These are phyloP conservation scores for Ammospiza maritima DNA, from an alignment of 2,797 vertebrate genomes.

Conservation along the genomic window DNA sequence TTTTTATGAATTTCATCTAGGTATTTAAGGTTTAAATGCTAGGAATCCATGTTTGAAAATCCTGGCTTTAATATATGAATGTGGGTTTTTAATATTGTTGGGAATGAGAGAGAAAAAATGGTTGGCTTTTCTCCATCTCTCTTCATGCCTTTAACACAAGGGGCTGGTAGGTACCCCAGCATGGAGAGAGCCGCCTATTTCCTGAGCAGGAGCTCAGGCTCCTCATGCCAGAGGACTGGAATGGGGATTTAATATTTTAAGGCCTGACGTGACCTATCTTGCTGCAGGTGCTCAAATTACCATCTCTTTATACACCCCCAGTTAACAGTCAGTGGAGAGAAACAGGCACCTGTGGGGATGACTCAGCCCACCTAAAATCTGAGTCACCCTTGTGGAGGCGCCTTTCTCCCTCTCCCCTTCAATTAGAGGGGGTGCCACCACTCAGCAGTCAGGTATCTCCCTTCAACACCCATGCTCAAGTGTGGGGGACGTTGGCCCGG, in stretches of 20 bases:
- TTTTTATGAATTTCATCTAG: neutral
- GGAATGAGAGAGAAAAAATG: neutral
- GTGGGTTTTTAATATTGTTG: neutral
- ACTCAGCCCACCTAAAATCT: constrained; percentile 1
- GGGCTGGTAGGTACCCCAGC: neutral
- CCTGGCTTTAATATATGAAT: neutral
- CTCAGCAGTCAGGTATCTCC: neutral
- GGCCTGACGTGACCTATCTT: neutral
- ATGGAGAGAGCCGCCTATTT: neutral
- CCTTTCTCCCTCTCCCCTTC: neutral
- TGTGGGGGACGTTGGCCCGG: fast-evolving
- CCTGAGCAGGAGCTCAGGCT: neutral
- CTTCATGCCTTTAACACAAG: neutral
- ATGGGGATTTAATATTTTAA: neutral
- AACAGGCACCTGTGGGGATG: neutral
- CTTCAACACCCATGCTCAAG: neutral
- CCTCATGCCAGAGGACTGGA: neutral
- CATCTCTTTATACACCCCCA: neutral
- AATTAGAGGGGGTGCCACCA: neutral
- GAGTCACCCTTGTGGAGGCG: constrained; percentile 16
- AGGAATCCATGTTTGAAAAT: neutral
- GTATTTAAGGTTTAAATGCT: neutral
- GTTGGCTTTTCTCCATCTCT: neutral
- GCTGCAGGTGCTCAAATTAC: neutral
- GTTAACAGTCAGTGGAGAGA: neutral